Percentiles rank a stretch among this genome's conserved stretches.
Evolutionary conservation across 2,888 invertebrate genomes (phyloP).

Genomic region (Eupithecia centaureata): DNA sequence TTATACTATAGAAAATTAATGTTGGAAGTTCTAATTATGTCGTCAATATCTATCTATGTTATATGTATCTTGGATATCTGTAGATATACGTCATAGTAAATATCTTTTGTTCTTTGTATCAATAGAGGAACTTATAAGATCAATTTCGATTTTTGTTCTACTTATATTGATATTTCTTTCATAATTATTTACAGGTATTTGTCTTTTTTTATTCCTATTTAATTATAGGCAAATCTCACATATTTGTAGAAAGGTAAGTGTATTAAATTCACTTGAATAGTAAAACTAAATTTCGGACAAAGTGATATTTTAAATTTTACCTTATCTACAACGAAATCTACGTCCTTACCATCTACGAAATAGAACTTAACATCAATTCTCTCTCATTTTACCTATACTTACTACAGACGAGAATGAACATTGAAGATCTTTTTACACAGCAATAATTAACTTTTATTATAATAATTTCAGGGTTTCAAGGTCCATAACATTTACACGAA

Average conservation of each 20-base stretch:
- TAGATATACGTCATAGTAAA: too few relatives aligned
- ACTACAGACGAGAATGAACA: neutral
- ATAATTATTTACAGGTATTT: too few relatives aligned
- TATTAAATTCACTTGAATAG: neutral
- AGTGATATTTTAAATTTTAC: neutral
- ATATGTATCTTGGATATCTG: too few relatives aligned
- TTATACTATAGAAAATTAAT: too few relatives aligned
- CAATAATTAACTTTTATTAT: neutral
- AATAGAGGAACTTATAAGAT: neutral
- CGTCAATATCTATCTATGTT: too few relatives aligned
- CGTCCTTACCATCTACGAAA: neutral
- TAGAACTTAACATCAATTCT: slow-evolving; percentile 4
- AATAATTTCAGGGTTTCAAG: neutral
- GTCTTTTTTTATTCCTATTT: too few relatives aligned
- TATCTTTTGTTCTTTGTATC: too few relatives aligned
- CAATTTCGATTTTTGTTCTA: neutral
- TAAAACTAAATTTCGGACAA: neutral
- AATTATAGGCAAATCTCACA: too few relatives aligned
- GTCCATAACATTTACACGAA: neutral
- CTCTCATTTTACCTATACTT: slow-evolving; percentile 14
- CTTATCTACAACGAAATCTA: neutral
- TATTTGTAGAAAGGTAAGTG: too few relatives aligned
- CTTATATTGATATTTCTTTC: neutral
- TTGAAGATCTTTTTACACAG: neutral
- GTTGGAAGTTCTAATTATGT: too few relatives aligned